Conservation (phyloP, 2,888 invertebrate genomes). For the Pyralis farinalis region DNA sequence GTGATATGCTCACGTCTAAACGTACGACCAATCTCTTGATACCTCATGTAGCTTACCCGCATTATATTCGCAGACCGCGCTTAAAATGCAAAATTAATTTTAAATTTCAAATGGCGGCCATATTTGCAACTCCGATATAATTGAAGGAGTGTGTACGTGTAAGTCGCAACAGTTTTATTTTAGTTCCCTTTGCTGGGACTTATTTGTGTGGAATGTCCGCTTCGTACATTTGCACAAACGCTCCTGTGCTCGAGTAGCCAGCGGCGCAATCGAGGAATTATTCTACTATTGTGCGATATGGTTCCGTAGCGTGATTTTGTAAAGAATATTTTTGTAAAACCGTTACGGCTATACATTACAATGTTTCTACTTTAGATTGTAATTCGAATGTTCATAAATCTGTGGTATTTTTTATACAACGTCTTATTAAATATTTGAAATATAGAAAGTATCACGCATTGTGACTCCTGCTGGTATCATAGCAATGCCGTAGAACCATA, state of each 20-base stretch:
- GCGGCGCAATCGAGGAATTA: slow-evolving; percentile 17
- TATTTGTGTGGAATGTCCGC: slow-evolving; percentile 44
- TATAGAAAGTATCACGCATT: no score
- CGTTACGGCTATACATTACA: no score
- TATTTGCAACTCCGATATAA: slow-evolving; percentile 45
- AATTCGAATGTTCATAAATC: no score
- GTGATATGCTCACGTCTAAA: no score
- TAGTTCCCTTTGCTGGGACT: slow-evolving; percentile 37
- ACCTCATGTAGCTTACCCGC: slow-evolving; percentile 26
- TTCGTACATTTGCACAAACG: slow-evolving; percentile 29
- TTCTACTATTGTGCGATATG: slow-evolving; percentile 14
- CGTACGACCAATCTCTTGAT: slow-evolving; percentile 17
- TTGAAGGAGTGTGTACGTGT: slow-evolving; percentile 46
- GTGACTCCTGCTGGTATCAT: no score
- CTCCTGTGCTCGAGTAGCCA: slow-evolving; percentile 17
- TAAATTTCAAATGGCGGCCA: slow-evolving; percentile 34
- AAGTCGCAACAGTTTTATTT: slow-evolving; percentile 45
- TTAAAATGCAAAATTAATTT: slow-evolving; percentile 55
- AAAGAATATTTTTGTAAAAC: no score
- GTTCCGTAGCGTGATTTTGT: no score
- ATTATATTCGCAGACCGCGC: slow-evolving; percentile 25
- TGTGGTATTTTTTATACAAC: no score
- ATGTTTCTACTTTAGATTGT: no score
- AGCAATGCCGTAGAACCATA: no score
- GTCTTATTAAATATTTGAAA: no score